Base-by-base conservation (phyloP, 2,113 vertebrate species). In the Oreotrochilus melanogaster region DNA sequence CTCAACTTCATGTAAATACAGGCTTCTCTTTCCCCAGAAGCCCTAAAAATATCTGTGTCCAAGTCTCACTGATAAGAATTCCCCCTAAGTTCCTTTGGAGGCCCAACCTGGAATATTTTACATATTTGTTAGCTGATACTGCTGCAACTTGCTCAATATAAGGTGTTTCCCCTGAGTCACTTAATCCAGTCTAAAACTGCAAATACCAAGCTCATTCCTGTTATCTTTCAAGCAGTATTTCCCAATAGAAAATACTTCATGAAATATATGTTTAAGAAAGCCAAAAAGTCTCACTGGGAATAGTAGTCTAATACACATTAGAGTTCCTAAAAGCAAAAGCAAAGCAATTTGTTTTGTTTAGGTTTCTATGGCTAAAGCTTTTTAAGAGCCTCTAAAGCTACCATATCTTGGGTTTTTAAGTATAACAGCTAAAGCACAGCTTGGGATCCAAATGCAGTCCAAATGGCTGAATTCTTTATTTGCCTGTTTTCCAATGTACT, bases 381-480 rank as follows among this genome's bases (percentile, higher is more conserved):
- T 90, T 79, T 62, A 76, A 90, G 96, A 96, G 54, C 54, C 71
- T 92, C 92, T 88, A 86, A 92, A 70, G 54, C 30, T 86, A 85
- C 70, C 4, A 1, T 78, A 61, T 80, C 75, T 80, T 65, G 67
- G 22, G 7, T 70, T 83, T 94, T 89, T 54, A 69, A 91, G 45
- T 37, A 1, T 37, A 85, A 79, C 24, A 76, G 82, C 86, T 90
- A 96, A 93, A 79, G 80, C 71, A 83, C 78, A 95, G 75, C 92
- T 92, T 88, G 92, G 51, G 62, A 94, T 66, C 47, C 15, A 1
- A 88, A 95, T 50, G 50, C 64, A 73, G 75, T 70, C 86, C 90
- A 95, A 92, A 94, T 18, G 37, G 57, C 33, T 86, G 66, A 54
- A 67, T 48, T 50, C 66, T 64, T 78, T 89, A 83, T 73, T 70